Conservation (phyloP, 2,797 vertebrate genomes). For the Tiaroga cobitis region DNA sequence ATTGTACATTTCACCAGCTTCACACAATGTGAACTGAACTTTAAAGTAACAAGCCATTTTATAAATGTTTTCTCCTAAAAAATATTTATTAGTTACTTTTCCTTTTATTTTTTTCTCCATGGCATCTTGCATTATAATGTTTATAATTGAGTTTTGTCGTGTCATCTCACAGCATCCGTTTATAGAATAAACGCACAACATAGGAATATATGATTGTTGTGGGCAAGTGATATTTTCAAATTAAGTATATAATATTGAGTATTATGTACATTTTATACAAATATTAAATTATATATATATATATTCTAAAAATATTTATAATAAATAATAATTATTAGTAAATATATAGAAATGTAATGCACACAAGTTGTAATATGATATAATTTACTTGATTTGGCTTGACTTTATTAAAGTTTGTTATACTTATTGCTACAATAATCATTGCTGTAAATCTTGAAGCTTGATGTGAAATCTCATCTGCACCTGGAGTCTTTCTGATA, state of each 20-base stretch:
- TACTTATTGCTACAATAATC: not conserved
- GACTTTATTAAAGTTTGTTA: not conserved
- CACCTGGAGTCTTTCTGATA: not conserved
- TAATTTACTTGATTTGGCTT: not conserved
- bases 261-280: not conserved
- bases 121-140: not conserved
- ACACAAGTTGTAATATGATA: not conserved
- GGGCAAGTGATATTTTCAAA: not conserved
- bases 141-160: not conserved
- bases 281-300: not conserved
- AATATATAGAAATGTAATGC: not conserved
- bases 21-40: not conserved
- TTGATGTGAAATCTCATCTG: constrained; percentile 2
- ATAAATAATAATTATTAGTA: not conserved
- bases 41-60: not conserved
- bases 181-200: not conserved
- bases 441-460: not conserved
- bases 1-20: not conserved
- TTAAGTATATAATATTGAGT: too few species aligned
- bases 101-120: not conserved
- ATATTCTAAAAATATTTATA: not conserved
- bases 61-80: too few species aligned
- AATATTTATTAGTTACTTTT: not conserved
- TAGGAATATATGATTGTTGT: not conserved
- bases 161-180: not conserved